Evolutionary conservation across 1,140 invertebrate genomes (phyloP), one percentile per base, ranked within the genome.

Genomic region (Hypsibius dujardini): DNA sequence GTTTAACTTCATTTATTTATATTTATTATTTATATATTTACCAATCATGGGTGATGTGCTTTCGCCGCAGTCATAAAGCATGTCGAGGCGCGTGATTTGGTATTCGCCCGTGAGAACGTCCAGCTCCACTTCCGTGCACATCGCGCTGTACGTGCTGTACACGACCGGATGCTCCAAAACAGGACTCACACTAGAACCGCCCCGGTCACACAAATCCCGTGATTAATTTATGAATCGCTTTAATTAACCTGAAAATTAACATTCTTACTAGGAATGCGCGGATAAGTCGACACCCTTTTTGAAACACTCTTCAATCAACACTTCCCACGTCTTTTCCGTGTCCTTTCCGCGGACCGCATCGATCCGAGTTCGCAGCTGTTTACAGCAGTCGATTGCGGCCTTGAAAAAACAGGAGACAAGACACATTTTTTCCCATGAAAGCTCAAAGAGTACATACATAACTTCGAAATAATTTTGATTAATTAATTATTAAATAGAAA

Each of bases 61-160:
- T 67, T 67, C 1, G 70, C 77, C 79, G 71, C 76, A 77, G 72
- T 79, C 78, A 73, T 75, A 77, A 45, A 78, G 71, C 40, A 78
- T 74, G 73, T 80, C 76, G 62, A 77, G 76, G 72, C 77, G 73
- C 70, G 74, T 62, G 77, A 86, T 84, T 80, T 88, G 84, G 78
- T 92, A 89, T 74, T 84, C 84, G 46, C 89, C 89, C 1, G 88
- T 90, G 14, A 90, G 78, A 14, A 89, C 80, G 76, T 92, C 89
- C 7, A 90, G 75, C 76, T 89, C 86, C 0, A 88, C 82, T 78
- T 89, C 87, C 1, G 86, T 85, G 75, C 86, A 86, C 15, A 87
- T 88, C 2, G 84, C 87, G 0, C 89, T 90, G 77, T 85, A 90
- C 0, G 87, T 88, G 75, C 84, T 91, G 76, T 93, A 93, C 78